Evolutionary conservation across 2,888 invertebrate species (phyloP), one percentile per base, ranked within the genome.

Genomic region (Ennomos erosarius): DNA sequence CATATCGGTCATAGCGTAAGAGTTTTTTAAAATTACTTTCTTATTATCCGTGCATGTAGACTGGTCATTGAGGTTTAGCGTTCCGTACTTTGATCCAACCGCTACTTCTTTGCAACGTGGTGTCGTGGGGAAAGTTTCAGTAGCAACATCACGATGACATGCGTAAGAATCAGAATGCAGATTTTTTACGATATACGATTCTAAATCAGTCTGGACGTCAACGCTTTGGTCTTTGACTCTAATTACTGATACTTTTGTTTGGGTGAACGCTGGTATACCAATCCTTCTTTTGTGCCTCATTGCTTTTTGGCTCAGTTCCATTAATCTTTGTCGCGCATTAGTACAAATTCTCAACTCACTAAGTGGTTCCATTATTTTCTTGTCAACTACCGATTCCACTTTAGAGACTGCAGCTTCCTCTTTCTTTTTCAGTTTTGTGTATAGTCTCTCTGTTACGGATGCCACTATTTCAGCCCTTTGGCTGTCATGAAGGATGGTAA

Each of bases 401-500:
- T 90, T 79, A 39, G 90, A 69, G 53, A 87, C 70, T 48, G 81
- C 76, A 72, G 77, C 85, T 87, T 86, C 93, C 84, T 88, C 93
- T 87, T 85, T 94, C 85, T 78, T 92, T 81, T 91, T 94, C 35
- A 92, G 68, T 68, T 81, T 94, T 0, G 94, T 92, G 75, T 95
- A 96, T 10, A 96, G 82, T 69, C 95, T 87, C 69, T 94, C 94
- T 2, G 96, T 96, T 2, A 96, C 96, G 0, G 95, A 95, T 4
- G 95, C 95, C 2, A 96, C 95, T 50, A 95, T 95, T 81, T 95
- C 94, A 13, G 95, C 94, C 72, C 95, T 86, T 75, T 94, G 94
- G 42, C 89, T 87, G 53, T 89, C 87, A 63, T 88, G 86, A 5
- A 88, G 75, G 55, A 90, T 82, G 6, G 87, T 75, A 45, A 85